A percentile compares a stretch with the other conserved stretches of the same genome.
phyloP scores from a whole-genome alignment of 1,140 invertebrate genomes.

The Sycophila sp. region DNA sequence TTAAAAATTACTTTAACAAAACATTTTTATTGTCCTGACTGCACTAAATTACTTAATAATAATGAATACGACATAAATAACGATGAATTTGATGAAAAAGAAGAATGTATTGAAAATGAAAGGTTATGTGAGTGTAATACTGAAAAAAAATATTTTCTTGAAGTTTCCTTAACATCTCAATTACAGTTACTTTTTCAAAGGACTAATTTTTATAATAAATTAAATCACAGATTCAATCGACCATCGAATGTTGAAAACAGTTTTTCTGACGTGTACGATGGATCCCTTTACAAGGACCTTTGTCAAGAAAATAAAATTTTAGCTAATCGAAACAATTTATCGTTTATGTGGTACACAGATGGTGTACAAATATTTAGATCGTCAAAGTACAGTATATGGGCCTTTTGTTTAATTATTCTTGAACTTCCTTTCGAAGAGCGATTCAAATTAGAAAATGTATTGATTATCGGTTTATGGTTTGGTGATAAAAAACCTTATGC shows the following conservation, averaged over 20 bases:
- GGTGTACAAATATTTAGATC: too few species aligned
- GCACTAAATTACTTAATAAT: not conserved
- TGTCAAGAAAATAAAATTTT: constrained; percentile 12
- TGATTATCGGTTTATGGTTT: too few species aligned
- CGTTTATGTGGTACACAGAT: too few species aligned
- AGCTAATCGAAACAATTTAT: not conserved
- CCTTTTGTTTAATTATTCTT: not conserved
- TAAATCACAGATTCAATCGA: not conserved
- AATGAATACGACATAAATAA: not conserved
- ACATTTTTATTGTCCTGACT: not conserved
- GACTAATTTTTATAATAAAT: not conserved
- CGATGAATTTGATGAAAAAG: not conserved
- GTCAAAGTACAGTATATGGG: not conserved
- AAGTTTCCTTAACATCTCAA: too few species aligned
- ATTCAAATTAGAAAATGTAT: constrained; percentile 35
- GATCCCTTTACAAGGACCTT: too few species aligned
- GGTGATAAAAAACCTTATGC: too few species aligned
- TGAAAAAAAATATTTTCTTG: not conserved
- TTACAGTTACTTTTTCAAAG: not conserved
- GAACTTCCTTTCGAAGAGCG: constrained; percentile 29
- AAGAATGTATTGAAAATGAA: not conserved
- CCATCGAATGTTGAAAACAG: not conserved
- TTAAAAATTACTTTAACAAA: not conserved
- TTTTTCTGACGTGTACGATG: constrained; percentile 9
- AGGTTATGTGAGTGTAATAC: not conserved